phyloP scores from a whole-genome alignment of 2,888 invertebrate genomes.

The Ceramica pisi region DNA sequence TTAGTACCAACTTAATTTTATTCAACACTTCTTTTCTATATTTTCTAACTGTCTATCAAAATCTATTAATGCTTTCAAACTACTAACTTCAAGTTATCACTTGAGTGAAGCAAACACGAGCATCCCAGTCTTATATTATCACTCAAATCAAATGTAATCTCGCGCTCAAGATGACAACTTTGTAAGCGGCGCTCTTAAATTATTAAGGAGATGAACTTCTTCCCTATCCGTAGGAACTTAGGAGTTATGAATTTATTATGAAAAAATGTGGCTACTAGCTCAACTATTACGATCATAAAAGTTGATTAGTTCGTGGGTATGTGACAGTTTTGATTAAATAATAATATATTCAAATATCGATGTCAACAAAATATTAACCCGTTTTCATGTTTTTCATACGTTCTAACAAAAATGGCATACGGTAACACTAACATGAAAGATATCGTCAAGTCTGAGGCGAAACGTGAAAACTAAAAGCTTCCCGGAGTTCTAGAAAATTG shows the following conservation, averaged over 20 bases:
- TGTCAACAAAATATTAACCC: too few species aligned
- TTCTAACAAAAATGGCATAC: too few species aligned
- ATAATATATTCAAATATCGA: too few species aligned
- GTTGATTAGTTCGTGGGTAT: too few species aligned
- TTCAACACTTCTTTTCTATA: not conserved
- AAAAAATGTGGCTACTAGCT: too few species aligned
- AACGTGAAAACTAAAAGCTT: too few species aligned
- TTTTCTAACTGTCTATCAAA: not conserved
- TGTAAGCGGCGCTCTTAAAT: slow-evolving; percentile 29
- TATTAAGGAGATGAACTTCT: slow-evolving; percentile 29
- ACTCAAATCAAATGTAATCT: slow-evolving; percentile 56
- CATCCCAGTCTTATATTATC: slow-evolving; percentile 44
- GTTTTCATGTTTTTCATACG: too few species aligned
- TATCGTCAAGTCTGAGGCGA: too few species aligned
- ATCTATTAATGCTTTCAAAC: not conserved
- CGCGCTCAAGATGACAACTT: slow-evolving; percentile 34
- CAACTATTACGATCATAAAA: too few species aligned
- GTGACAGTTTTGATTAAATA: too few species aligned
- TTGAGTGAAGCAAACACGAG: slow-evolving; percentile 21
- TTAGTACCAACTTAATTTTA: not conserved
- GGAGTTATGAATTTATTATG: slow-evolving; percentile 11
- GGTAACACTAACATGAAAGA: too few species aligned
- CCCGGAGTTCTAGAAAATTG: too few species aligned
- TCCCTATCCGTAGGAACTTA: not conserved
- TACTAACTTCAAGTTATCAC: slow-evolving; percentile 28